Percentiles rank a stretch among this genome's conserved stretches.
These are phyloP conservation scores for Sebastiscus albofasciatus DNA, from an alignment of 2,797 vertebrate genomes.

Conservation along the genomic window DNA sequence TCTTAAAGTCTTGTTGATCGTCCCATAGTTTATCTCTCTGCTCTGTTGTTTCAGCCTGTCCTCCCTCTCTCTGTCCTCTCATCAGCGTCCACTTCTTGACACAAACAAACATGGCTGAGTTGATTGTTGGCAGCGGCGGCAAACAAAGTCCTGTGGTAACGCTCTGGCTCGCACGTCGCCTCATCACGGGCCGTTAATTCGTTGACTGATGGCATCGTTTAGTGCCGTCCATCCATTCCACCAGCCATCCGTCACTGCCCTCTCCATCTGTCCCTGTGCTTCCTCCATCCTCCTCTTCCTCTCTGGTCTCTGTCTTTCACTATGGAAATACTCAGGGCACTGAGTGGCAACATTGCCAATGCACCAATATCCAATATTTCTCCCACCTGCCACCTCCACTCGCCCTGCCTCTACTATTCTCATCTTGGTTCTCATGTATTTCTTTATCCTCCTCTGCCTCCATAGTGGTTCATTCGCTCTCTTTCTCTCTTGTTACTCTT, in stretches of 20 bases:
- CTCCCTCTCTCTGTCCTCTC: constrained; percentile 12
- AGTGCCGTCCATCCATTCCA: constrained; percentile 57
- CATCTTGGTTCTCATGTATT: constrained; percentile 9
- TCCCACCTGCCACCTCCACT: constrained; percentile 11
- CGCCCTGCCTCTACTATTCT: constrained; percentile 7
- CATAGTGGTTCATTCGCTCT: not conserved
- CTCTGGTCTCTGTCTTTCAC: constrained; percentile 9
- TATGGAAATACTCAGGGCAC: constrained; percentile 1
- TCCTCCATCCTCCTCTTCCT: constrained; percentile 15
- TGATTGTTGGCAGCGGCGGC: constrained; percentile 41
- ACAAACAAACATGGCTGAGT: constrained; percentile 63
- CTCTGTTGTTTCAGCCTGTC: constrained; percentile 12
- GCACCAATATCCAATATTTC: not conserved
- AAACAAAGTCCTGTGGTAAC: constrained; percentile 57
- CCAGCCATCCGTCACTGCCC: constrained; percentile 46
- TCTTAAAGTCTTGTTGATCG: not conserved
- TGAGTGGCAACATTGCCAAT: constrained; percentile 12
- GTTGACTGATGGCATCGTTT: constrained; percentile 70
- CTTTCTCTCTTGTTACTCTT: constrained; percentile 4
- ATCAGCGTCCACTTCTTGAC: constrained; percentile 44
- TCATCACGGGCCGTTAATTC: constrained; percentile 70
- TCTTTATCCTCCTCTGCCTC: constrained; percentile 26
- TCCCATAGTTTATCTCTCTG: not conserved
- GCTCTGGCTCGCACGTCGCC: constrained; percentile 27
- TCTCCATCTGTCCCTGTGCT: constrained; percentile 59